phyloP scores from a whole-genome alignment of 2,888 invertebrate species.

The Hoplodrina ambigua region DNA sequence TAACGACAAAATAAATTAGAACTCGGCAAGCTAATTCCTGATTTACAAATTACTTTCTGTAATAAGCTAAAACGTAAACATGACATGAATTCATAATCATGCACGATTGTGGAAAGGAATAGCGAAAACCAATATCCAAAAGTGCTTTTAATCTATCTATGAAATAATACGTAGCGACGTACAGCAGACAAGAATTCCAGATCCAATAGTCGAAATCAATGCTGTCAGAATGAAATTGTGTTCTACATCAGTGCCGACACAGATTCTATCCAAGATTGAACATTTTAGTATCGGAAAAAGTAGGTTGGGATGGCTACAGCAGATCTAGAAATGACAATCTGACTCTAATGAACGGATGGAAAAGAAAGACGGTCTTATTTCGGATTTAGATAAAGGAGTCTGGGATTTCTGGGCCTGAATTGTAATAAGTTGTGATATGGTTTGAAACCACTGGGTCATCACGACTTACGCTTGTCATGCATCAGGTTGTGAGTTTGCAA shows the following conservation, averaged over 20 bases:
- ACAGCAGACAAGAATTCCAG: background rate
- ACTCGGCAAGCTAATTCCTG: too few species aligned
- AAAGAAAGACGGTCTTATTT: background rate
- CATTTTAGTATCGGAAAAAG: conserved; percentile 34
- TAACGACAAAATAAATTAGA: too few species aligned
- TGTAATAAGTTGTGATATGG: too few species aligned
- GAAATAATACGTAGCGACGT: background rate
- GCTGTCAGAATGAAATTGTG: conserved; percentile 33
- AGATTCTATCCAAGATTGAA: conserved; percentile 48
- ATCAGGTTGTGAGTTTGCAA: too few species aligned
- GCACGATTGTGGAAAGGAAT: background rate
- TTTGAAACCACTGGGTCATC: too few species aligned
- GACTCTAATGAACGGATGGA: conserved; percentile 21
- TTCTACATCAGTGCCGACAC: conserved; percentile 34
- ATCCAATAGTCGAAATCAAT: conserved; percentile 46
- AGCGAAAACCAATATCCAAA: background rate
- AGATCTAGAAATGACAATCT: conserved; percentile 40
- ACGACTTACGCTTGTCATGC: too few species aligned
- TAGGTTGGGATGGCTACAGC: conserved; percentile 21
- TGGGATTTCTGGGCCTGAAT: too few species aligned
- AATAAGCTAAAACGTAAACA: too few species aligned
- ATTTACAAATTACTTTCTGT: too few species aligned
- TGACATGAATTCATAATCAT: background rate
- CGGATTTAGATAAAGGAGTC: background rate
- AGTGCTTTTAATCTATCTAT: background rate